These are phyloP conservation scores for Oreochromis grahami DNA, from an alignment of 2,797 vertebrate species.

Conservation along the genomic window DNA sequence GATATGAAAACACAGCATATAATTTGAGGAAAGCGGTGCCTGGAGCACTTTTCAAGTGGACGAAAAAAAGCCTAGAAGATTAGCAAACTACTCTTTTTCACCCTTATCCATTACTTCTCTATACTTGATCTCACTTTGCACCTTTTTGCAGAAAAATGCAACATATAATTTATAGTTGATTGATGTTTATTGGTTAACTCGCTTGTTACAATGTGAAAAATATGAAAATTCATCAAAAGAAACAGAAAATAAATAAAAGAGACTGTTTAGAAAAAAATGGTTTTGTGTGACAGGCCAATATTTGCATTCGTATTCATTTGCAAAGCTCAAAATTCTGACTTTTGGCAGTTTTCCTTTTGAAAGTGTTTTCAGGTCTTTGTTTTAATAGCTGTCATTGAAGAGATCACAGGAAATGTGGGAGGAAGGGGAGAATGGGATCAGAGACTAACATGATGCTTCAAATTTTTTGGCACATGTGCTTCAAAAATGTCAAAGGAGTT, in stretches of 20 bases:
- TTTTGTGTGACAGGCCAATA: background rate
- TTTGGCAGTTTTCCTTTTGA: background rate
- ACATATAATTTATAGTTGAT: background rate
- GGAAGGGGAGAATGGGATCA: background rate
- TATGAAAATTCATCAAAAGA: background rate
- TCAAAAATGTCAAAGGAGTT: too few species aligned
- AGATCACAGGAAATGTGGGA: background rate
- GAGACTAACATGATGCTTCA: background rate
- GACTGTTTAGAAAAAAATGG: background rate
- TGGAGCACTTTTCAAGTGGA: background rate
- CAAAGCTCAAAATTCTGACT: background rate
- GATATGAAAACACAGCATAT: background rate
- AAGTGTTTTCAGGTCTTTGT: background rate
- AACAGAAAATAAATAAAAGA: background rate
- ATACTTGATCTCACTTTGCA: background rate
- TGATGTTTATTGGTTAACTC: background rate
- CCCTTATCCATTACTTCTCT: background rate
- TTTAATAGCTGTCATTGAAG: background rate
- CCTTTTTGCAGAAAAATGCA: background rate
- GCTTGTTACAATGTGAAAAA: background rate
- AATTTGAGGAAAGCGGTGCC: background rate
- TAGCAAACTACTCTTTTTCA: background rate
- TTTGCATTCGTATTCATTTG: background rate
- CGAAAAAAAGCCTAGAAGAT: background rate
- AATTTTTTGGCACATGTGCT: background rate